Evolutionary conservation across 2,113 vertebrate genomes (phyloP).

Genomic region (Halcyon malimbica): DNA sequence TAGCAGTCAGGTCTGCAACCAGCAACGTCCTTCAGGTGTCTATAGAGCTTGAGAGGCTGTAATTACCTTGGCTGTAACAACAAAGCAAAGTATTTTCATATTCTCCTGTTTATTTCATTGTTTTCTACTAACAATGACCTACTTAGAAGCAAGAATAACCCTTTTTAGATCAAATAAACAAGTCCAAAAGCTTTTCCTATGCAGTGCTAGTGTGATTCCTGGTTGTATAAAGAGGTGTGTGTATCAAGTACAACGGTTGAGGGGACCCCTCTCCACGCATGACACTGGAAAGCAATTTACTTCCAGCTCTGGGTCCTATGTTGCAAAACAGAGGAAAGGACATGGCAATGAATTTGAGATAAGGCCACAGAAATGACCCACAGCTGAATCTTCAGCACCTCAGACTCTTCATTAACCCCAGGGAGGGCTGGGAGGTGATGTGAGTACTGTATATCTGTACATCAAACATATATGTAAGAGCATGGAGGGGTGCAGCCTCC

Average conservation of each 20-base stretch:
- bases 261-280: neutral
- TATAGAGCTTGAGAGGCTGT: neutral
- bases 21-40: neutral
- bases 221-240: neutral
- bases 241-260: neutral
- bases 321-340: neutral
- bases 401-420: neutral
- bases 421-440: neutral
- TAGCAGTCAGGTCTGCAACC: neutral
- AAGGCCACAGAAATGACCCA: neutral
- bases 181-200: neutral
- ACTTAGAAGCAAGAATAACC: neutral
- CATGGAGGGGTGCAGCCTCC: fast-evolving
- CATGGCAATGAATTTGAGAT: fast-evolving
- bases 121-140: neutral
- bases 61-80: neutral
- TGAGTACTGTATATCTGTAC: fast-evolving
- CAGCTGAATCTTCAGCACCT: neutral
- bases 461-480: fast-evolving
- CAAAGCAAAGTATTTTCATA: neutral
- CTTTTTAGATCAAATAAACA: neutral
- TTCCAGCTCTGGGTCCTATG: fast-evolving
- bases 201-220: neutral
- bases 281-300: neutral
- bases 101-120: neutral